Conservation (phyloP, 2,113 vertebrate genomes). For the Daboia siamensis region DNA sequence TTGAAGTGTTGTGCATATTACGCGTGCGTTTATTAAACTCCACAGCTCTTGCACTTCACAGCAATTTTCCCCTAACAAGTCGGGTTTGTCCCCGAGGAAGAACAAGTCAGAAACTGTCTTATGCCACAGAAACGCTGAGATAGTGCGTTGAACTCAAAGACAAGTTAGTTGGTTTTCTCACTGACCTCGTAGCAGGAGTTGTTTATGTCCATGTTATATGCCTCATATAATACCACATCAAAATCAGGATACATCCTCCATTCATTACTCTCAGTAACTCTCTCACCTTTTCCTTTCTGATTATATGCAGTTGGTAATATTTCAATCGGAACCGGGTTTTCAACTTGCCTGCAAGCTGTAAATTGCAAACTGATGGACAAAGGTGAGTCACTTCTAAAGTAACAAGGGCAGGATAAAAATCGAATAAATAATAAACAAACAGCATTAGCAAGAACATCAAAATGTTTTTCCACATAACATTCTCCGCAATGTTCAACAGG, state of each 20-base stretch:
- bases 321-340: neutral
- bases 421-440: too few relatives aligned
- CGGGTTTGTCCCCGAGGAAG: conserved; percentile 73
- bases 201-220: conserved; percentile 53
- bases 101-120: conserved; percentile 71
- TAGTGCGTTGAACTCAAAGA: conserved; percentile 46
- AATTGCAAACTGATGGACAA: neutral
- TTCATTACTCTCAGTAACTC: neutral
- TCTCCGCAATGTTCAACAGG: neutral
- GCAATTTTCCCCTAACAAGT: conserved; percentile 89
- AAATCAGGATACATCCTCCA: conserved; percentile 18
- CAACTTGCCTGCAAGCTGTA: neutral
- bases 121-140: conserved; percentile 40
- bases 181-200: conserved; percentile 50
- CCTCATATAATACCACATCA: conserved; percentile 36
- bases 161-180: conserved; percentile 45
- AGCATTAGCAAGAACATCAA: neutral
- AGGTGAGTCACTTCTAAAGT: too few relatives aligned
- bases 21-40: conserved; percentile 86
- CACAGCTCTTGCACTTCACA: conserved; percentile 75
- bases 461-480: neutral
- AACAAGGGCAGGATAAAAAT: too few relatives aligned
- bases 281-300: neutral
- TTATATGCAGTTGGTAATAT: neutral
- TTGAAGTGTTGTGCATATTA: conserved; percentile 80